Evolutionary conservation across 30 jellyfish, hydroid and myxozoan species (phyloP), one percentile per base, ranked within the genome.

Genomic region (Chrysaora quinquecirrha): DNA sequence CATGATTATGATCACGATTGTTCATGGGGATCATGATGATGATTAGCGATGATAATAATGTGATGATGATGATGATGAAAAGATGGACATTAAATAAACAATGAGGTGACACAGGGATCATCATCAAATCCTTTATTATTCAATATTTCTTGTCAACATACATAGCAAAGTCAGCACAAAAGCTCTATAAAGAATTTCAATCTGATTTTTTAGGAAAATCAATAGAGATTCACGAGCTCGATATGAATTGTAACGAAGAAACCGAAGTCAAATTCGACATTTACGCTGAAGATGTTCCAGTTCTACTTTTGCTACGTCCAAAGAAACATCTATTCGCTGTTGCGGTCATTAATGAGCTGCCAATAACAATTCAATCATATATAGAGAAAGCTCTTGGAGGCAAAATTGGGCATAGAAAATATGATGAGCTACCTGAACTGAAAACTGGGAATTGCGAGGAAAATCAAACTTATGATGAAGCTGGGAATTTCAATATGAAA

Each of bases 191-290:
- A n/a, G n/a, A n/a, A n/a, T n/a, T n/a, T n/a, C n/a, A n/a, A n/a
- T n/a, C n/a, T n/a, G n/a, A n/a, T n/a, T n/a, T n/a, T n/a, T n/a
- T 14, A 80, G 90, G 81, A 9, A 66, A 68, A 68, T 61, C 90
- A 31, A 35, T 67, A 0, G 78, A 66, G 32, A 30, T 69, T 1
- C 34, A 25, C 69, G 30, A 80, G 67, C 22, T 80, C 38, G 84
- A 80, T 52, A n/a, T 80, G 2, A 50, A 31, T 25, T 80, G 90
- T 48, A 80, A 80, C 52, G 90, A 80, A 80, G 83, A 48, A 47
- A 4, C 72, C 64, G 90, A 80, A 50, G 3, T 80, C 21, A 18
- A 62, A 2, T 80, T 80, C 58, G 90, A 80, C 27, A 80, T 80
- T 18, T 80, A 80, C 43, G 58, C 56, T 20, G 80, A 30, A 54